Evolutionary conservation across 2,888 invertebrate genomes (phyloP).

Genomic region (Kuschelorhynchus macadamiae): DNA sequence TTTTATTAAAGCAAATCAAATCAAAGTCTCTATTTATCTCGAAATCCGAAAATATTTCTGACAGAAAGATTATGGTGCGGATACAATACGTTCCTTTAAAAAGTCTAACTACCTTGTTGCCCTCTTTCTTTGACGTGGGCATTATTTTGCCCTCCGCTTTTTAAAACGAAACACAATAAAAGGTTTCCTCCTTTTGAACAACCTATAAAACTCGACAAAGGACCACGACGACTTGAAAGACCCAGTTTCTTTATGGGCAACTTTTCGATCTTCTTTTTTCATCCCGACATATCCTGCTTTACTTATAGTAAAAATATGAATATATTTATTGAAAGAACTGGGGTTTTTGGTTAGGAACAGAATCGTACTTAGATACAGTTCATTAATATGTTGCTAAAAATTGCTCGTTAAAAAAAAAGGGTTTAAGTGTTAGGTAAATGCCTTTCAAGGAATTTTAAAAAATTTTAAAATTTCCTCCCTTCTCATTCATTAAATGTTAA

Average conservation of each 20-base stretch:
- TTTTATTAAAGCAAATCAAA: no score
- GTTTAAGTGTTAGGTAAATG: no score
- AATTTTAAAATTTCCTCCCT: no score
- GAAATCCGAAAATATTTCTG: no score
- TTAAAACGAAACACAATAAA: constrained; percentile 40
- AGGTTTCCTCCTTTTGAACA: constrained; percentile 45
- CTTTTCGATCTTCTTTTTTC: constrained; percentile 36
- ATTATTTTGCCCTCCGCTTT: constrained; percentile 28
- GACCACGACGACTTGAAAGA: constrained; percentile 31
- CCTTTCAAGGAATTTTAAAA: no score
- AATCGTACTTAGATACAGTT: not conserved
- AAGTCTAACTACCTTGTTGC: not conserved
- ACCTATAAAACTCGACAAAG: constrained; percentile 48
- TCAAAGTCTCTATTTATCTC: no score
- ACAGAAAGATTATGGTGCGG: no score
- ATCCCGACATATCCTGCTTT: constrained; percentile 43
- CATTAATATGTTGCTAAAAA: not conserved
- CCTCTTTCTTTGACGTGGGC: not conserved
- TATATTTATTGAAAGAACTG: constrained; percentile 18
- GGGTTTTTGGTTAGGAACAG: constrained; percentile 12
- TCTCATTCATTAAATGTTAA: no score
- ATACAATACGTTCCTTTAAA: not conserved
- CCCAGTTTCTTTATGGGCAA: constrained; percentile 47
- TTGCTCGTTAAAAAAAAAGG: no score
- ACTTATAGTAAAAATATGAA: constrained; percentile 46